Evolutionary conservation across 2,888 invertebrate species (phyloP).

Genomic region (Fragum fragum): DNA sequence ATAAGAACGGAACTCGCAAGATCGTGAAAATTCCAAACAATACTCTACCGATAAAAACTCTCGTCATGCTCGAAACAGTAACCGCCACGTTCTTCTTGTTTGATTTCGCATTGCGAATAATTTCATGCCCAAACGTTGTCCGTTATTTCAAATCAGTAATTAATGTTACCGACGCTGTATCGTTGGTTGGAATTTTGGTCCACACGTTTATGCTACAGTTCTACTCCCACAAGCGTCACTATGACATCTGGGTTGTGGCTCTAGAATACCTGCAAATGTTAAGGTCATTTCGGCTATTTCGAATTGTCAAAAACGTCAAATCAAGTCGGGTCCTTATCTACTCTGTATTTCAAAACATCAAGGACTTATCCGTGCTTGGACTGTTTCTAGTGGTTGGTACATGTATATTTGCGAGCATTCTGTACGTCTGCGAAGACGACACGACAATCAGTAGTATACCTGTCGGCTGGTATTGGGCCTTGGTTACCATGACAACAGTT

Average conservation of each 20-base stretch:
- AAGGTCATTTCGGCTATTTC: constrained; percentile 50
- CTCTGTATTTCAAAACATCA: constrained; percentile 45
- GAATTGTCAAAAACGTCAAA: constrained; percentile 53
- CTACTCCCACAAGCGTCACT: constrained; percentile 35
- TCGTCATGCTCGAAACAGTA: constrained; percentile 42
- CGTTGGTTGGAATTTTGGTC: constrained; percentile 38
- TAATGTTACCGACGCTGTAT: constrained; percentile 52
- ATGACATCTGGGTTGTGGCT: constrained; percentile 41
- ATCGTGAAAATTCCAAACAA: constrained; percentile 50
- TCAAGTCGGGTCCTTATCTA: constrained; percentile 53
- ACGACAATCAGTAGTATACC: constrained; percentile 42
- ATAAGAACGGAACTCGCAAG: neutral
- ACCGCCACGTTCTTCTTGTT: constrained; percentile 46
- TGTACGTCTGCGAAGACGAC: constrained; percentile 52
- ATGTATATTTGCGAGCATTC: constrained; percentile 57
- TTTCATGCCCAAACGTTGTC: constrained; percentile 42
- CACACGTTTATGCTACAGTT: constrained; percentile 42
- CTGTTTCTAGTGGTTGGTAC: constrained; percentile 52
- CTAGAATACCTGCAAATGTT: constrained; percentile 58
- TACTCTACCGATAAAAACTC: constrained; percentile 32
- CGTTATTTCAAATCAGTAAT: constrained; percentile 52
- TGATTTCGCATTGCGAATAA: constrained; percentile 41
- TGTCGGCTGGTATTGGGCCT: constrained; percentile 59
- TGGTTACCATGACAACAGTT: constrained; percentile 62
- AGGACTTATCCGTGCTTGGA: constrained; percentile 46